Base-by-base conservation (phyloP, 2,797 vertebrate genomes). In the Macropodus opercularis region DNA sequence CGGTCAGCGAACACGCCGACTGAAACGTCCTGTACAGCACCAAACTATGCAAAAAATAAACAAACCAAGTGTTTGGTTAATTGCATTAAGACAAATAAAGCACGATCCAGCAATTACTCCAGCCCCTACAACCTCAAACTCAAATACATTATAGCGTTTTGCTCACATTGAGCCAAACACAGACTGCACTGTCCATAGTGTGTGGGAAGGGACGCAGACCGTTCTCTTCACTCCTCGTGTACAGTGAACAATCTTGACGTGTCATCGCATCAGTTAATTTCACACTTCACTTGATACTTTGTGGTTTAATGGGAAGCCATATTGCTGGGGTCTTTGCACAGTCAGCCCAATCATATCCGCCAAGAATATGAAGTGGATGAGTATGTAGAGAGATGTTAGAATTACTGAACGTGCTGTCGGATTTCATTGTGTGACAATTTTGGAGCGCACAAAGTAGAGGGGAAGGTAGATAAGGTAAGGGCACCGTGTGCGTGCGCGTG, bases 211-310 rank as follows among this genome's bases (percentile, higher is more conserved):
- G 41, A 62, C 48, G 47, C 23, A n/a, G 44, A 71, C 49, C 63
- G 56, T 70, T 84, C 56, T 73, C 72, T 69, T 64, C 66, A 41
- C 57, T 81, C 58, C 57, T 70, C 66, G 19, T 75, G 83, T 75
- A 56, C 64, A 32, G 32, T 57, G 59, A 64, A 75, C 81, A 85
- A 88, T 90, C 86, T 84, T 72, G 80, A 85, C 83, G 64, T 82
- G 87, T 84, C 75, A 80, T 83, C 75, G 68, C 83, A 81, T 90
- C 88, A 80, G 83, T 87, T 90, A 71, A 90, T 91, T 90, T 91
- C 89, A 91, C 87, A 88, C 85, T 80, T 81, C 74, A 60, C 83
- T 90, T 79, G 68, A 82, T 84, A 59, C 80, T 79, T 85, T 83
- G 80, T 81, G 81, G 86, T 88, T 84, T 75, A 83, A 81, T 56